Evolutionary conservation across 1,140 invertebrate species (phyloP), one percentile per base, ranked within the genome.

Genomic region (Ctenoplectra terminalis): DNA sequence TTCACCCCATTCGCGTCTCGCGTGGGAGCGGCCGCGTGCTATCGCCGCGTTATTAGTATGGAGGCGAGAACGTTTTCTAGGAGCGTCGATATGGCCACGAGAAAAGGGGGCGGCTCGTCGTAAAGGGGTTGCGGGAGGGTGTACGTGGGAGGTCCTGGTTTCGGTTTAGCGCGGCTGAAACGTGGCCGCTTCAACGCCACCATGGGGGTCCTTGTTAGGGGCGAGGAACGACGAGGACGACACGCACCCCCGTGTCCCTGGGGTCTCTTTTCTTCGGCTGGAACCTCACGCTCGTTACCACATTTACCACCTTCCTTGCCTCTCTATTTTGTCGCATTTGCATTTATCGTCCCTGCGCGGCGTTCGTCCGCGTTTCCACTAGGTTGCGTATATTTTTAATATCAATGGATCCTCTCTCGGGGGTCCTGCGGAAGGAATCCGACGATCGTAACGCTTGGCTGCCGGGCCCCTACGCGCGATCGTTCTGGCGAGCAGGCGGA

Each of bases 41-140:
- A 89, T 88, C 89, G 84, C 64, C 61, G 72, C 86, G 85, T 91
- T 92, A 92, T 92, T 92, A 92, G 89, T 85, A 90, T 88, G 84
- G 81, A 86, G 84, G 34, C 31, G 29, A 11, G 77, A 87, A 75
- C 77, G 73, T 77, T 87, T 87, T 90, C 86, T 85, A 86, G 87
- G 84, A 88, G 77, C 87, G 87, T 88, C 82, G 90, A 91, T 90
- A 90, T 86, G 84, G 75, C 84, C 74, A 80, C 58, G 56, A 83
- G 63, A 17, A 46, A 78, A 70, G 78, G 74, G 85, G 58, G 34
- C 26, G 72, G 17, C 46, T 31, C 61, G 64, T 15, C 60, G 69
- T 63, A 37, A 85, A 83, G 76, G 86, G 87, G 83, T 87, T 87
- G 82, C 61, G 72, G n/a, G 52, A 79, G 58, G 72, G 31, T 34